phyloP scores from a whole-genome alignment of 2,888 invertebrate species.

The Pimpla rufipes region DNA sequence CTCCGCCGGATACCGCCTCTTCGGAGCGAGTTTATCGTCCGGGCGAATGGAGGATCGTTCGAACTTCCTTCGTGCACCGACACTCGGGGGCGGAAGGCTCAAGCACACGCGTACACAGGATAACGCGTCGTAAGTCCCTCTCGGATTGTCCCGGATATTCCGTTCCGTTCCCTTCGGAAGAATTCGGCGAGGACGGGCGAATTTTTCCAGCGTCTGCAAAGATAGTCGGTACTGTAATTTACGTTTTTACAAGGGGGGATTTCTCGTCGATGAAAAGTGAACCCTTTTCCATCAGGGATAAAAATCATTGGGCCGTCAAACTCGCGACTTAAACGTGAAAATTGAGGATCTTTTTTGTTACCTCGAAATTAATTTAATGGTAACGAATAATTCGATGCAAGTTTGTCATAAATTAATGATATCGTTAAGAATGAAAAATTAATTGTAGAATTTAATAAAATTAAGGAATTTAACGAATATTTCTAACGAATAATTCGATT shows the following conservation, averaged over 20 bases:
- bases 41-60: slow-evolving; percentile 30
- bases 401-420: too few species aligned
- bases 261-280: background rate
- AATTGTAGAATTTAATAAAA: too few species aligned
- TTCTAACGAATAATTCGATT: too few species aligned
- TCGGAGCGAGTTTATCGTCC: slow-evolving; percentile 44
- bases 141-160: background rate
- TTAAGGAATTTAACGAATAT: too few species aligned
- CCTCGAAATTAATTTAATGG: too few species aligned
- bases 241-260: background rate
- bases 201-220: background rate
- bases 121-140: slow-evolving; percentile 14
- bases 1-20: slow-evolving; percentile 29
- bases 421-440: too few species aligned
- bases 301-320: background rate
- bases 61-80: slow-evolving; percentile 36
- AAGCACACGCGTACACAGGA: slow-evolving; percentile 6
- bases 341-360: background rate
- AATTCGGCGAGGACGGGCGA: background rate
- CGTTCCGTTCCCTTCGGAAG: background rate
- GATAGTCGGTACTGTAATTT: background rate
- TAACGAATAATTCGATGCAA: too few species aligned
- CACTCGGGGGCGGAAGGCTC: background rate
- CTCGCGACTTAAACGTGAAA: background rate
- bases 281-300: background rate